Percentiles rank a stretch among this genome's conserved stretches.
These are phyloP conservation scores for Xenentodon cancila DNA, from an alignment of 2,797 vertebrate species.

Conservation along the genomic window DNA sequence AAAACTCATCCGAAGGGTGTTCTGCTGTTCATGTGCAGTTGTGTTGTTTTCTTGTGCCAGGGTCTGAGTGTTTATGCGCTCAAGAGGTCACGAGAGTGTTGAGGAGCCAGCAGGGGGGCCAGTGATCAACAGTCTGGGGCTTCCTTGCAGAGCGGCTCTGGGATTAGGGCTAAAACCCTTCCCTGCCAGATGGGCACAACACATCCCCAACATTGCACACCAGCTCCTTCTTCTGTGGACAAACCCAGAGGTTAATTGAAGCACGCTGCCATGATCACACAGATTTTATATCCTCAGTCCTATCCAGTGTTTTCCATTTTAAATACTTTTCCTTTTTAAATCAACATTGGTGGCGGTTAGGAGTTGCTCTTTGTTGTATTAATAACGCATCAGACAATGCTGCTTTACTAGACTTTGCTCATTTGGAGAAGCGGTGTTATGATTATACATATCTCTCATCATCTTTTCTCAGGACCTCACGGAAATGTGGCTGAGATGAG, in stretches of 20 bases:
- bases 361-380: neutral
- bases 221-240: constrained; percentile 43
- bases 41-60: constrained; percentile 52
- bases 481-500: constrained; percentile 48
- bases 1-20: constrained; percentile 5
- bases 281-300: too few relatives aligned
- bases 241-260: constrained; percentile 33
- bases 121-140: constrained; percentile 92
- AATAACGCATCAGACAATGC: too few relatives aligned
- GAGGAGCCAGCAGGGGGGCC: constrained; percentile 85
- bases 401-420: neutral
- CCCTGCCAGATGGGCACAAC: constrained; percentile 91
- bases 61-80: constrained; percentile 44
- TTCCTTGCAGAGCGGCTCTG: constrained; percentile 92
- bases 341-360: too few relatives aligned
- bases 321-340: too few relatives aligned
- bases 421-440: neutral
- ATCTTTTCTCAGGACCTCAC: constrained; percentile 39
- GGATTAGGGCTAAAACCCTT: constrained; percentile 95
- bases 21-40: constrained; percentile 34
- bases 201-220: constrained; percentile 62
- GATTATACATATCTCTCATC: constrained; percentile 12
- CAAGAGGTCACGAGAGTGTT: constrained; percentile 65
- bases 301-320: too few relatives aligned
- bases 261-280: constrained; percentile 12